A percentile compares a stretch with the other conserved stretches of the same genome.
Conservation (phyloP, 2,888 invertebrate genomes). For the Spilarctia lutea region DNA sequence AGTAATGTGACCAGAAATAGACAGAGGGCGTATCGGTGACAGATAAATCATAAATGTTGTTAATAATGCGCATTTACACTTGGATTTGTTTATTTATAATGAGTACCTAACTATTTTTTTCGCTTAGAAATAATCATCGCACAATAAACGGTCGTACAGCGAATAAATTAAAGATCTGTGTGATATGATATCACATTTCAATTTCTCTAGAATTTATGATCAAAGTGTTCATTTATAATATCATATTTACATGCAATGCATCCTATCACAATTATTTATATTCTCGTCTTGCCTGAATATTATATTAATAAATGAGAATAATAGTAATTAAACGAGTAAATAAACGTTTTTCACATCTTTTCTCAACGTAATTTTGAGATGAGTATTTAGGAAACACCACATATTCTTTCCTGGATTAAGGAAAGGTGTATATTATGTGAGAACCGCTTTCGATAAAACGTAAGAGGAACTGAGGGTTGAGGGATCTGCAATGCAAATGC, state of each 20-base stretch:
- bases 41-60: conserved; percentile 37
- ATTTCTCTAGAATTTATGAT: too few species aligned
- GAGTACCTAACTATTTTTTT: neutral
- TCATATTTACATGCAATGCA: neutral
- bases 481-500: neutral
- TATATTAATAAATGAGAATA: too few species aligned
- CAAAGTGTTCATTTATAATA: neutral
- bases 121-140: neutral
- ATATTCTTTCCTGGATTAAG: neutral
- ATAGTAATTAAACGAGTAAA: too few species aligned
- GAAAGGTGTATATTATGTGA: neutral
- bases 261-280: too few species aligned
- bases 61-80: conserved; percentile 25
- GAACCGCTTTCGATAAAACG: neutral
- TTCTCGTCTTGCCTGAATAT: too few species aligned
- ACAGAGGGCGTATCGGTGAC: conserved; percentile 49
- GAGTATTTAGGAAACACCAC: neutral
- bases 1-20: conserved; percentile 43
- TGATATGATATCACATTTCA: too few species aligned
- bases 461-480: neutral
- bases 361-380: neutral
- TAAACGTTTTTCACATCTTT: too few species aligned
- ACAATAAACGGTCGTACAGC: neutral
- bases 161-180: neutral
- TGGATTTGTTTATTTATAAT: neutral